Base-by-base conservation (phyloP, 1,140 invertebrate species). In the Dryas iulia region DNA sequence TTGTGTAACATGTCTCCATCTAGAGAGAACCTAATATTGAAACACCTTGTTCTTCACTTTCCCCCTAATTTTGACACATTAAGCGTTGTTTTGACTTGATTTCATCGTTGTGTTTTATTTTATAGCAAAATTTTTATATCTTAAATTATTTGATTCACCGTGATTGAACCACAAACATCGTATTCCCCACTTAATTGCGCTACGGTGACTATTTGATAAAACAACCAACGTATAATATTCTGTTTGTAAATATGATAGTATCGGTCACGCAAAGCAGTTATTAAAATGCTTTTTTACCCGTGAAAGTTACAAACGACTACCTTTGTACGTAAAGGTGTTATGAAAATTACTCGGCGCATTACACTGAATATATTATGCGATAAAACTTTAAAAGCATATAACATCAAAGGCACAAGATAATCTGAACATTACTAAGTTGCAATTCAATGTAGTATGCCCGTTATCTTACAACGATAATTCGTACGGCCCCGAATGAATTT, bases 401-500 rank as follows among this genome's bases (percentile, higher is more conserved):
- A 47, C 39, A 47, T 47, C 39, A 47, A 47, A 47, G 18, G 18
- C 21, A 47, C 21, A 47, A 47, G 2, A 47, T 21, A 21, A 47
- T 47, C 39, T 47, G 14, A 5, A 47, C 39, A 21, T 47, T 47
- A 47, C 39, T 21, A 14, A 47, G 1, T 47, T 47, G 18, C 39
- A 21, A 47, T 47, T 18, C 39, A 47, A 47, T 21, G 39, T 47
- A 11, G 39, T 47, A 11, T n/a, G n/a, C 7, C 0, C 14, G 18
- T 47, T 47, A 47, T 47, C 39, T 47, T 47, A 7, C 59, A 59
- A 61, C 56, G 30, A 56, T 61, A 61, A 68, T 61, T 61, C 52
- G 30, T 61, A 54, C 28, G 18, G 21, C 35, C 23, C 30, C 64
- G 26, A 31, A 60, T 28, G 33, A 28, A 61, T 61, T 56, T 61